Conservation (phyloP, 2,797 vertebrate genomes). For the Triplophysa yarkandensis region DNA sequence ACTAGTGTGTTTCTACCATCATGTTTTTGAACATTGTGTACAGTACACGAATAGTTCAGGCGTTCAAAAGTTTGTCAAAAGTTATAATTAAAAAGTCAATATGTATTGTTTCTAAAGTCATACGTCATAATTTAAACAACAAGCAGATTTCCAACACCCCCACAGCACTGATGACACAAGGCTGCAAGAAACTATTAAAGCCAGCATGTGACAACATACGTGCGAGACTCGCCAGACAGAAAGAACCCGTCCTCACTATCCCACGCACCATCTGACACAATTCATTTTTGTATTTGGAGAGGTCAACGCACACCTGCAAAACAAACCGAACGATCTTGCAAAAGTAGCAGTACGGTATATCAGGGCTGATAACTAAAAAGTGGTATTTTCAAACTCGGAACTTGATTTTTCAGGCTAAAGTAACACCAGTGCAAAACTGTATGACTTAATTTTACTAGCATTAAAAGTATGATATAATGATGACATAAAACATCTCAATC, state of each 20-base stretch:
- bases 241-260: constrained; percentile 20
- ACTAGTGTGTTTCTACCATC: neutral
- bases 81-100: neutral
- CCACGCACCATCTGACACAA: constrained; percentile 45
- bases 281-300: constrained; percentile 1
- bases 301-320: neutral
- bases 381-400: neutral
- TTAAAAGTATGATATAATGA: too few relatives aligned
- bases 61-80: neutral
- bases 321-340: neutral
- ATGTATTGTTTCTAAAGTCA: neutral
- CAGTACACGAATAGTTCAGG: neutral
- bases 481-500: neutral
- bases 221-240: constrained; percentile 29
- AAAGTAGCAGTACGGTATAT: neutral
- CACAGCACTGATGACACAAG: neutral
- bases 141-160: constrained; percentile 11
- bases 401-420: too few relatives aligned
- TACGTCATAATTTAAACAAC: neutral
- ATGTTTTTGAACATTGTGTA: neutral
- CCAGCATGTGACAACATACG: constrained; percentile 17
- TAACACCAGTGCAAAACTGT: too few relatives aligned
- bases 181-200: constrained; percentile 14
- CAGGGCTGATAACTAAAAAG: neutral
- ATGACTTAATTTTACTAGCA: too few relatives aligned